Conservation (phyloP, 2,888 invertebrate genomes). For the Eumerus sabulonum region DNA sequence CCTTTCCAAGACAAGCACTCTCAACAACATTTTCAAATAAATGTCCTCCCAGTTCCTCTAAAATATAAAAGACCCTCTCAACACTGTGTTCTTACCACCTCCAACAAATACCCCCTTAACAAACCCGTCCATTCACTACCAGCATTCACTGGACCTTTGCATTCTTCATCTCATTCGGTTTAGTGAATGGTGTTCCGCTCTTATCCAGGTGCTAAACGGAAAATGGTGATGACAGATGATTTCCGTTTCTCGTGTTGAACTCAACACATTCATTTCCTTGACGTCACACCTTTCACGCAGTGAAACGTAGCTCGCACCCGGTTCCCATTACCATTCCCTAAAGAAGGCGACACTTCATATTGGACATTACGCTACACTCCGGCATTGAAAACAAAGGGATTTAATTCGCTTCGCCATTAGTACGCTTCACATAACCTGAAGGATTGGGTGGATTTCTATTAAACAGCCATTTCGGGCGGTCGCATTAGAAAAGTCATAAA, state of each 20-base stretch:
- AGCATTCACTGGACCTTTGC: conserved; percentile 32
- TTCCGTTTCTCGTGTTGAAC: conserved; percentile 64
- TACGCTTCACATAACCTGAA: conserved; percentile 45
- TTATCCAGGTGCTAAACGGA: conserved; percentile 63
- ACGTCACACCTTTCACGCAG: conserved; percentile 17
- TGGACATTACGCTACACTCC: conserved; percentile 49
- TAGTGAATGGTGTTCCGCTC: conserved; percentile 8
- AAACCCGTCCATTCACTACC: background rate
- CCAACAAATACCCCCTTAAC: background rate
- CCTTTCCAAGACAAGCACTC: conserved; percentile 12
- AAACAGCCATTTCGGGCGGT: conserved; percentile 46
- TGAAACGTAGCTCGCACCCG: no score
- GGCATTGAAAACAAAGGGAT: conserved; percentile 50
- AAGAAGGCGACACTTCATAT: conserved; percentile 53
- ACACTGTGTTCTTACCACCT: background rate
- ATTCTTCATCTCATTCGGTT: conserved; percentile 4
- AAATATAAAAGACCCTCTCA: conserved; percentile 43
- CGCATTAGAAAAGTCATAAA: conserved; percentile 51
- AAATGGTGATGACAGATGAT: conserved; percentile 69
- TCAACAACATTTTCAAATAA: conserved; percentile 56
- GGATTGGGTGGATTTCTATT: conserved; percentile 45
- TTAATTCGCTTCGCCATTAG: conserved; percentile 67
- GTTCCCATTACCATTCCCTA: background rate
- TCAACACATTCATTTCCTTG: conserved; percentile 68
- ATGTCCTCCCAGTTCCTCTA: conserved; percentile 61